phyloP scores from a whole-genome alignment of 2,888 invertebrate genomes.

The Opisthograptis luteolata region DNA sequence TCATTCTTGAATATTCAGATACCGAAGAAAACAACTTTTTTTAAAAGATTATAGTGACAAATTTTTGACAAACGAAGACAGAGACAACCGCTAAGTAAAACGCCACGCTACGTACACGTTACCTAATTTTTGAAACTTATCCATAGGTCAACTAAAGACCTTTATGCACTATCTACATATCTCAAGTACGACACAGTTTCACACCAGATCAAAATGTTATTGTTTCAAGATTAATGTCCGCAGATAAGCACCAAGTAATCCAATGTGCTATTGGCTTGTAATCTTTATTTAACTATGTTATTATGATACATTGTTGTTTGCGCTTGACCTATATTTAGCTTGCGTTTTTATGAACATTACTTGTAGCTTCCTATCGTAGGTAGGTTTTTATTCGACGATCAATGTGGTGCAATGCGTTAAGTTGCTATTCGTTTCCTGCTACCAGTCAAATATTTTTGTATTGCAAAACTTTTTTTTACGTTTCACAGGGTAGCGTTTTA shows the following conservation, averaged over 20 bases:
- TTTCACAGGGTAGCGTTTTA: no score
- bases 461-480: no score
- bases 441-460: no score
- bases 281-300: conserved; percentile 23
- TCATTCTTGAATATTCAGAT: no score
- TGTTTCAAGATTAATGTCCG: conserved; percentile 30
- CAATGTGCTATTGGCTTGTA: conserved; percentile 21
- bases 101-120: background rate
- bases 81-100: no score
- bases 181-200: conserved; percentile 20
- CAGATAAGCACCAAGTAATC: conserved; percentile 29
- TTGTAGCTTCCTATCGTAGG: no score
- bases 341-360: background rate
- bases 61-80: no score
- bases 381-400: no score
- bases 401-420: no score
- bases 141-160: conserved; percentile 18
- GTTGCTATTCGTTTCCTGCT: no score
- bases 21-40: no score
- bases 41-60: no score
- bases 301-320: conserved; percentile 23
- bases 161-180: conserved; percentile 12
- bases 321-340: conserved; percentile 20
- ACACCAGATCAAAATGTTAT: conserved; percentile 28
- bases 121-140: background rate